These are phyloP conservation scores for Gambelia wislizenii DNA, from an alignment of 2,797 vertebrate genomes.

Conservation along the genomic window DNA sequence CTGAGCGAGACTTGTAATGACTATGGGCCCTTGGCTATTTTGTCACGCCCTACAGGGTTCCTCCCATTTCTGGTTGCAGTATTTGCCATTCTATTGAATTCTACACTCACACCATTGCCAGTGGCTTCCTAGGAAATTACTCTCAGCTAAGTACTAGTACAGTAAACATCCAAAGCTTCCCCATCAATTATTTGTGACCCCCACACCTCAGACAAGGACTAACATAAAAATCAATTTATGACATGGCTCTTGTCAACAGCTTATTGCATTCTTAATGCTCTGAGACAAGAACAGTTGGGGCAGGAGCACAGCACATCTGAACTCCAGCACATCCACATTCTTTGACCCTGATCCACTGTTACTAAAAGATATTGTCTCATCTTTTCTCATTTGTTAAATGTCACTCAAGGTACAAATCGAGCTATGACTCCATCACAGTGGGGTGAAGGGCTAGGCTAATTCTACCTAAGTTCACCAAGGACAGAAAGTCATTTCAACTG, in stretches of 20 bases:
- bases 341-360: not conserved
- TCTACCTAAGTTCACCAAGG: not conserved
- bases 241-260: not conserved
- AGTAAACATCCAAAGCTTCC: not conserved
- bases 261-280: not conserved
- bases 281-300: slow-evolving; percentile 13
- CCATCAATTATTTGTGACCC: rapidly evolving
- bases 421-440: not conserved
- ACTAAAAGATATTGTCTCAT: not conserved
- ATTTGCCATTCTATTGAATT: not conserved
- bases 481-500: not conserved
- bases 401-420: slow-evolving; percentile 17
- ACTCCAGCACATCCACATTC: not conserved
- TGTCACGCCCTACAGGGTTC: not conserved
- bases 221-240: not conserved
- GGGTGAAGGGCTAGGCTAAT: not conserved
- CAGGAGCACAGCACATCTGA: slow-evolving; percentile 18
- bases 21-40: not conserved
- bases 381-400: slow-evolving; percentile 43
- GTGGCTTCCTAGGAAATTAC: not conserved
- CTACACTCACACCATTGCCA: not conserved
- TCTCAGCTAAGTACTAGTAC: not conserved
- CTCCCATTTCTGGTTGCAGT: not conserved
- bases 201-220: not conserved
- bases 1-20: not conserved